Base-by-base conservation (phyloP, 2,797 vertebrate genomes). In the Allobates femoralis region DNA sequence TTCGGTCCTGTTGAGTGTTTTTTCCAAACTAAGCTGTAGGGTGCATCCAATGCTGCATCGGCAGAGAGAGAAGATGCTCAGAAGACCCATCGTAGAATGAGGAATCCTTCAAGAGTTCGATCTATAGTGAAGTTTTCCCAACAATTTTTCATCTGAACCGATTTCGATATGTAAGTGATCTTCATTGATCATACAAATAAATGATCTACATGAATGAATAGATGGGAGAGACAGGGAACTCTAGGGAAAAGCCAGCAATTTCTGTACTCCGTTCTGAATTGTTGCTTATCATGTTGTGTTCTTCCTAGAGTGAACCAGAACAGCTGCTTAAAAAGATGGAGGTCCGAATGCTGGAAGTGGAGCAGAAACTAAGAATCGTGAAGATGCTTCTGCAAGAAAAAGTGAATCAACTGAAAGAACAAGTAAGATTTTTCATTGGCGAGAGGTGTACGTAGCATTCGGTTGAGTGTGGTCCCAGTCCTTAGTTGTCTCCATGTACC, bases 371-470 rank as follows among this genome's bases (percentile, higher is more conserved):
- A 41, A 95, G 93, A 80, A 96, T 98, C 55, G 96, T 99, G 81
- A 99, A 99, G 89, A 94, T 96, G 88, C 95, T 99, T 91, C 95
- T 99, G 87, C 96, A 95, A 89, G 97, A 99, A 80, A 99, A 99
- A 94, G 97, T 98, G 1, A 92, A 94, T 90, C 98, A 99, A 92
- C 96, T 99, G 67, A 97, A 96, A 91, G 96, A 98, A 71, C 98
- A 99, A 95, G 98, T 99, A 90, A 91, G 62, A n/a, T 93, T 16
- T 10, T 88, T 0, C 19, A 12, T 12, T 3, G 26, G 28, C 62
- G 5, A 28, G 60, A 46, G 11, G 11, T 16, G 14, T 15, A 18
- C 15, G 5, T 26, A 0, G 14, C 26, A 15, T 30, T 5, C 18
- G 62, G 28, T 14, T 30, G 14, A 15, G 28, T 15, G 28, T 30